Evolutionary conservation across 1,140 invertebrate genomes (phyloP).

Genomic region (Globodera ellingtonae): DNA sequence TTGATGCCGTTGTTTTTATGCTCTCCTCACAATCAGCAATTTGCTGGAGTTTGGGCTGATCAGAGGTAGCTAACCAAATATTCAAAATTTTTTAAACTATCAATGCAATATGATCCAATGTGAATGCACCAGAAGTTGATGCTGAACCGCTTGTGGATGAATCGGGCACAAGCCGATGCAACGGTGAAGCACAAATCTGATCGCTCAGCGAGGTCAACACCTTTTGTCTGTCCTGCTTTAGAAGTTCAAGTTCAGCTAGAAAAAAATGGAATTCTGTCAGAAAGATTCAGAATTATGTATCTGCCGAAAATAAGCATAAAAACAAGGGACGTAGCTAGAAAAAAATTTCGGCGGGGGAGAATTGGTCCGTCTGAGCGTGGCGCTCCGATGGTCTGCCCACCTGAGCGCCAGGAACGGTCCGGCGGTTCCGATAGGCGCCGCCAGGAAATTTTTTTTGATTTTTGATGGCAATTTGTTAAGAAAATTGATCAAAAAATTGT

Average conservation of each 20-base stretch:
- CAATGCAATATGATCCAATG: too few relatives aligned
- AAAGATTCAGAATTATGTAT: constrained; percentile 24
- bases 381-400: too few relatives aligned
- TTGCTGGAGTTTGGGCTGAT: neutral
- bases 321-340: too few relatives aligned
- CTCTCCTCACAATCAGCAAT: neutral
- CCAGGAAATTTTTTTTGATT: too few relatives aligned
- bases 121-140: constrained; percentile 51
- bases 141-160: constrained; percentile 47
- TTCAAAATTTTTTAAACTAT: neutral
- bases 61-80: neutral
- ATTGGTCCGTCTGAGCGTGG: too few relatives aligned
- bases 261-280: neutral
- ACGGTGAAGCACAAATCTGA: constrained; percentile 22
- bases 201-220: constrained; percentile 66
- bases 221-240: constrained; percentile 72
- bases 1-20: neutral
- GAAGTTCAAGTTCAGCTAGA: constrained; percentile 57
- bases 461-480: too few relatives aligned
- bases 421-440: too few relatives aligned
- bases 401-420: too few relatives aligned
- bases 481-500: too few relatives aligned
- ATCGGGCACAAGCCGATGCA: constrained; percentile 47
- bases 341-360: too few relatives aligned
- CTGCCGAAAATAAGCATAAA: too few relatives aligned